A percentile compares a stretch with the other conserved stretches of the same genome.
Evolutionary conservation across 2,797 vertebrate genomes (phyloP).

Genomic region (Enoplosus armatus): DNA sequence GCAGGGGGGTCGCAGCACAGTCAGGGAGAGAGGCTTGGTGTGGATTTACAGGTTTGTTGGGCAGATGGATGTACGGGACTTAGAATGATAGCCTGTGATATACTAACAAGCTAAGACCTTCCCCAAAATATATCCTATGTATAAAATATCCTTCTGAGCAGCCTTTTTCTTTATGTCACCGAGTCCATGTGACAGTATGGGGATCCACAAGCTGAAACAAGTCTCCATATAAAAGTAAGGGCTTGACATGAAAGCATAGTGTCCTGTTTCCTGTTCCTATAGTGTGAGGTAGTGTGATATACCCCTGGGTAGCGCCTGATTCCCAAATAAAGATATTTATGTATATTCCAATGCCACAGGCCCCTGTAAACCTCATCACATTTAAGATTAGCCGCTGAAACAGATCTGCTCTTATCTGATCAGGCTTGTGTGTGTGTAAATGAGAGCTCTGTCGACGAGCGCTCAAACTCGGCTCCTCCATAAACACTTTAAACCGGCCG

Average conservation of each 20-base stretch:
- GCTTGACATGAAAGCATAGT: slow-evolving; percentile 31
- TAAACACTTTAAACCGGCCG: slow-evolving; percentile 66
- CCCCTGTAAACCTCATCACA: slow-evolving; percentile 64
- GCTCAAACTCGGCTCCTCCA: slow-evolving; percentile 56
- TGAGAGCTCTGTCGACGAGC: slow-evolving; percentile 68
- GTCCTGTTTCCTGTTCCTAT: slow-evolving; percentile 41
- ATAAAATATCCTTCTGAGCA: neutral
- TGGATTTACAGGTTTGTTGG: slow-evolving; percentile 14
- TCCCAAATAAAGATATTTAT: slow-evolving; percentile 70
- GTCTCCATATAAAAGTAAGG: neutral
- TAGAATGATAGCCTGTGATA: neutral
- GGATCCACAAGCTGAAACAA: neutral
- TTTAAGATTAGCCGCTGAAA: slow-evolving; percentile 72
- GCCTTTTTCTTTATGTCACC: neutral
- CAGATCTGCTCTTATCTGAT: slow-evolving; percentile 65
- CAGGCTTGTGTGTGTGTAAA: slow-evolving; percentile 45
- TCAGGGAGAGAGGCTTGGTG: neutral
- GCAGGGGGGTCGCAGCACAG: neutral
- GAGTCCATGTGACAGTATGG: neutral
- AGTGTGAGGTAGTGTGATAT: slow-evolving; percentile 50
- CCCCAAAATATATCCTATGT: neutral
- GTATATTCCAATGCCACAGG: slow-evolving; percentile 46
- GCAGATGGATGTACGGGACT: slow-evolving; percentile 1
- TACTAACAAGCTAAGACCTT: neutral
- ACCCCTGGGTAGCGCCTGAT: slow-evolving; percentile 26